Evolutionary conservation across 2,888 invertebrate genomes (phyloP).

Genomic region (Branchellion lobata): DNA sequence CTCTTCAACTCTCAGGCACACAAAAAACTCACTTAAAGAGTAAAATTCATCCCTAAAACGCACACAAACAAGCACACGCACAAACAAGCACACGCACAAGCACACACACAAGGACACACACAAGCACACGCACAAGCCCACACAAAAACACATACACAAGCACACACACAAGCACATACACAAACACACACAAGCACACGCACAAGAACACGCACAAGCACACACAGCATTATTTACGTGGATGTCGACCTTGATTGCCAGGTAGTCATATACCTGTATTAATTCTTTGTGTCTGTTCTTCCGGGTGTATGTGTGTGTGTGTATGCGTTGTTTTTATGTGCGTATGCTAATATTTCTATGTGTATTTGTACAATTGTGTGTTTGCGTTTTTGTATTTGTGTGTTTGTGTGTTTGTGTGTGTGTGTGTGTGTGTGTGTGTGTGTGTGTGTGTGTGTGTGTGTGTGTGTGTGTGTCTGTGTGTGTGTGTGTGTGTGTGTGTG

Average conservation of each 20-base stretch:
- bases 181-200: neutral
- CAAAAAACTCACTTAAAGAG: too few species aligned
- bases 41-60: too few species aligned
- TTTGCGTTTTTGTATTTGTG: too few species aligned
- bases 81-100: too few species aligned
- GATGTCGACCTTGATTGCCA: neutral
- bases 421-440: constrained; percentile 4
- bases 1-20: too few species aligned
- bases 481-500: constrained; percentile 13
- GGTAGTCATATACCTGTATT: neutral
- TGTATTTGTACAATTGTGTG: neutral
- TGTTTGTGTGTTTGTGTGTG: neutral
- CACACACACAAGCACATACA: neutral
- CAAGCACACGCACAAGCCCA: too few species aligned
- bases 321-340: neutral
- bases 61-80: too few species aligned
- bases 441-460: constrained; percentile 7
- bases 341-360: neutral
- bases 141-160: too few species aligned
- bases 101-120: too few species aligned
- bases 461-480: constrained; percentile 2
- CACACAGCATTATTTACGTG: neutral
- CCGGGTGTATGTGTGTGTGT: constrained; percentile 12
- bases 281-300: neutral
- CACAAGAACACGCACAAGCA: neutral